These are phyloP conservation scores for Helogale parvula DNA, from an alignment of 2,113 vertebrate genomes.

Conservation along the genomic window DNA sequence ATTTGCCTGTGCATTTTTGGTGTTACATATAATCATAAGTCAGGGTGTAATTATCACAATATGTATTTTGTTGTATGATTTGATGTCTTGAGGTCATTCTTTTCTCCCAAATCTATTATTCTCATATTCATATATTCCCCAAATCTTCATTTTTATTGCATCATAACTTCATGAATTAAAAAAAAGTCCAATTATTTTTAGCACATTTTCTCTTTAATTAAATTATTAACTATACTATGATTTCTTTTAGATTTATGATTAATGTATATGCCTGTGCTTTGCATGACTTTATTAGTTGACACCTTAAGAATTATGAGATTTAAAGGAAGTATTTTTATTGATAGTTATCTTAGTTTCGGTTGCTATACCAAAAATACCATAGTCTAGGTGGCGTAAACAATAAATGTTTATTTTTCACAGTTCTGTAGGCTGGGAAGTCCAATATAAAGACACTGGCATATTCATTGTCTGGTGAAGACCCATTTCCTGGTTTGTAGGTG, in stretches of 20 bases:
- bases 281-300: neutral
- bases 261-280: neutral
- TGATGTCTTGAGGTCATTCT: neutral
- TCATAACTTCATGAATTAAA: neutral
- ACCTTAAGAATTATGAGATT: neutral
- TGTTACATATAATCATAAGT: neutral
- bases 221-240: neutral
- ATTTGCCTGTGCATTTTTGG: neutral
- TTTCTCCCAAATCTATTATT: neutral
- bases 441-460: neutral
- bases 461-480: neutral
- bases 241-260: conserved; percentile 11
- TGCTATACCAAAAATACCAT: neutral
- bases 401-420: neutral
- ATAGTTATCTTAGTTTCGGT: neutral
- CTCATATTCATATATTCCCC: neutral
- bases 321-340: neutral
- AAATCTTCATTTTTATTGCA: conserved; percentile 6
- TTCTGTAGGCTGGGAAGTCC: neutral
- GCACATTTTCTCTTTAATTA: neutral
- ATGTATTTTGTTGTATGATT: neutral
- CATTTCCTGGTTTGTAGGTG: neutral
- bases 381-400: neutral
- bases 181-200: neutral
- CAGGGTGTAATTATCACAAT: neutral